phyloP scores from a whole-genome alignment of 2,113 vertebrate species.

The Cebidichthys violaceus region DNA sequence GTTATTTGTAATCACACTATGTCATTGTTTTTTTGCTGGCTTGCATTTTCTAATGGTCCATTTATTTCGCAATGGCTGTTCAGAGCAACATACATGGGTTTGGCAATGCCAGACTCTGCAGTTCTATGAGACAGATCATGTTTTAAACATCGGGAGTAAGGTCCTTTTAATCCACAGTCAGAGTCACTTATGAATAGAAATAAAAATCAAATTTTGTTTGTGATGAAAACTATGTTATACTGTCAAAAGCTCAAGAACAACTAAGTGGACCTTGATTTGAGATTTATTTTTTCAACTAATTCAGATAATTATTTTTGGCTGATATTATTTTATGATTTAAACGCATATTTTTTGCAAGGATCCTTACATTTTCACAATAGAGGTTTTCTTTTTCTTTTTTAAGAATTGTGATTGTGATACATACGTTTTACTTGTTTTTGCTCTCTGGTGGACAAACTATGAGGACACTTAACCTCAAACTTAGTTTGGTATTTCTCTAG shows the following conservation, averaged over 20 bases:
- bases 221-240: not conserved
- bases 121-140: slow-evolving; percentile 32
- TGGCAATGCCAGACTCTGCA: not conserved
- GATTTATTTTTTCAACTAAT: not conserved
- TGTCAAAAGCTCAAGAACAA: not conserved
- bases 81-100: slow-evolving; percentile 29
- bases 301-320: not conserved
- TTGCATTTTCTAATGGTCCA: slow-evolving; percentile 43
- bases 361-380: not conserved
- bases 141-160: not conserved
- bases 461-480: not conserved
- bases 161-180: slow-evolving; percentile 1
- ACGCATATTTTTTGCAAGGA: not conserved
- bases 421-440: not conserved
- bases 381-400: not conserved
- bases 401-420: not conserved
- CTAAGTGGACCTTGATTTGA: not conserved
- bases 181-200: not conserved
- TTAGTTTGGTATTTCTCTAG: not conserved
- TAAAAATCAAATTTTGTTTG: not conserved
- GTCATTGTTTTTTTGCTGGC: slow-evolving; percentile 37
- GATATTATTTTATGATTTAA: not conserved
- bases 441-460: not conserved
- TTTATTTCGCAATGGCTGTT: slow-evolving; percentile 49
- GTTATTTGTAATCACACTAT: slow-evolving; percentile 38